phyloP scores from a whole-genome alignment of 2,888 invertebrate species.

The Sympetrum striolatum region DNA sequence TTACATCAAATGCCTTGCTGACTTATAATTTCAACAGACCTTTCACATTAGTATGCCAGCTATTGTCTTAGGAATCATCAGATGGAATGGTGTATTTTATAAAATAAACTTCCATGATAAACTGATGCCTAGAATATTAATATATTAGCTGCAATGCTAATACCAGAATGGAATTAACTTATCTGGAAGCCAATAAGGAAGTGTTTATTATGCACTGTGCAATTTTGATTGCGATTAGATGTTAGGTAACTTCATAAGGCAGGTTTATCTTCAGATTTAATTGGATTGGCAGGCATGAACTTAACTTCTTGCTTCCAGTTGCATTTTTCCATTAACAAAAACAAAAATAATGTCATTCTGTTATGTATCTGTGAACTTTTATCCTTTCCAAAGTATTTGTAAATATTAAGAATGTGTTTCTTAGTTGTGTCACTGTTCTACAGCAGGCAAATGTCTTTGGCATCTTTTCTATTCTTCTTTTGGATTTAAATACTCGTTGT shows the following conservation, averaged over 20 bases:
- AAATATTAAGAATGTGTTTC: neutral
- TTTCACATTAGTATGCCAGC: neutral
- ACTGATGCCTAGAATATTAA: conserved; percentile 1
- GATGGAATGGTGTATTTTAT: conserved; percentile 24
- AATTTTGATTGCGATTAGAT: conserved; percentile 28
- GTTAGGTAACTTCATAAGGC: conserved; percentile 9
- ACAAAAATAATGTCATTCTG: neutral
- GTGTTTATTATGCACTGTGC: conserved; percentile 19
- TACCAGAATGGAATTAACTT: neutral
- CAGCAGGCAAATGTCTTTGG: neutral
- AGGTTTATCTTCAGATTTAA: neutral
- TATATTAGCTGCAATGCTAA: conserved; percentile 4
- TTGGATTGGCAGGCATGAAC: conserved; percentile 18
- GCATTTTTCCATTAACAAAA: neutral
- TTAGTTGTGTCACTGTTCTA: neutral
- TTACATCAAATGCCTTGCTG: neutral
- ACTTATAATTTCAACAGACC: neutral
- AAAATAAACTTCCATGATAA: conserved; percentile 1
- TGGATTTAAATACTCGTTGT: neutral
- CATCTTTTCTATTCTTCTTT: neutral
- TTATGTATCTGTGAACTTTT: neutral
- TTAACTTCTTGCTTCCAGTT: conserved; percentile 13
- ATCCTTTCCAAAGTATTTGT: conserved; percentile 11
- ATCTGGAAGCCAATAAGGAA: conserved; percentile 20
- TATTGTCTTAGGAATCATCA: conserved; percentile 21